Conservation (phyloP, 2,113 vertebrate species). For the Rhodinocichla rosea region DNA sequence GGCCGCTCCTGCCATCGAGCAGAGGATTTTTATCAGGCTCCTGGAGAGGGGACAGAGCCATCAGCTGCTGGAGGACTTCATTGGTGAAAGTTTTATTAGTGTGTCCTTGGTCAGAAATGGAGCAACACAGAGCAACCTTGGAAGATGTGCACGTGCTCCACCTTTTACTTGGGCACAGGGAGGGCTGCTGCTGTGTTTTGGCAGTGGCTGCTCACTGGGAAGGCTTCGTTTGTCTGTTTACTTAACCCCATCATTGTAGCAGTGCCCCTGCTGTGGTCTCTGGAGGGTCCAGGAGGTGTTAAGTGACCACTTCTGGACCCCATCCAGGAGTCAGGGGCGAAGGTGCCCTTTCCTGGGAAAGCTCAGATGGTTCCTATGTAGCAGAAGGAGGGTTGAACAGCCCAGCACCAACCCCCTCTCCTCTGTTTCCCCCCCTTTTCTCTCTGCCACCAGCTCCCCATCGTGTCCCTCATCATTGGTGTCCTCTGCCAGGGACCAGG, state of each 20-base stretch:
- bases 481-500: background rate
- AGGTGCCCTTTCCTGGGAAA: background rate
- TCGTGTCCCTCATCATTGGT: accelerated
- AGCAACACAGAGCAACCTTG: background rate
- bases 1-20: background rate
- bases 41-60: background rate
- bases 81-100: background rate
- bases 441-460: background rate
- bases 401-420: background rate
- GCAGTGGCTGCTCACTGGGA: background rate
- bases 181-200: background rate
- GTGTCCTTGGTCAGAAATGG: background rate
- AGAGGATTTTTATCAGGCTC: background rate
- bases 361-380: background rate
- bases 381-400: background rate
- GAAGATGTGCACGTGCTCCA: background rate
- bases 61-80: background rate
- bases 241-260: background rate
- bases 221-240: background rate
- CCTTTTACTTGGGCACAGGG: background rate
- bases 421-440: background rate
- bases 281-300: background rate
- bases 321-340: background rate
- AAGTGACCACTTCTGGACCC: background rate
- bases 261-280: background rate